phyloP scores from a whole-genome alignment of 2,888 invertebrate genomes.

The Agrypnus murinus region DNA sequence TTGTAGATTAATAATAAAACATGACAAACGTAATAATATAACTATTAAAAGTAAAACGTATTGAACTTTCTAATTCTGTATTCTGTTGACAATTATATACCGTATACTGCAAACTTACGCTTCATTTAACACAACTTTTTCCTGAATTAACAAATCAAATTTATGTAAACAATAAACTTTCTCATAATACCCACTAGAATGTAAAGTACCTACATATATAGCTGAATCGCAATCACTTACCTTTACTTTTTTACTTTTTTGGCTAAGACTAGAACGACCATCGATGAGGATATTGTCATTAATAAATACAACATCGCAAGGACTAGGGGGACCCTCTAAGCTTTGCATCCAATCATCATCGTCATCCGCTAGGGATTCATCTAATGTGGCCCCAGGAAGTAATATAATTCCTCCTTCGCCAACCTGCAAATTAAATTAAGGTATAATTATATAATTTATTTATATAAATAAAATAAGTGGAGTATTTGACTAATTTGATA shows the following conservation, averaged over 20 bases:
- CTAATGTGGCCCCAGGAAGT: constrained; percentile 75
- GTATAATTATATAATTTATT: constrained; percentile 10
- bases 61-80: constrained; percentile 22
- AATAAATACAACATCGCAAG: constrained; percentile 87
- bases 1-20: not conserved
- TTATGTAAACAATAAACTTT: constrained; percentile 24
- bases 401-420: constrained; percentile 78
- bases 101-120: constrained; percentile 13
- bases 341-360: constrained; percentile 73
- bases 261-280: constrained; percentile 88
- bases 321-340: constrained; percentile 81
- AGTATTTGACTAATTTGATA: not conserved
- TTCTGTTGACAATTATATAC: constrained; percentile 1
- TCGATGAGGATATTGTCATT: constrained; percentile 94
- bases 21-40: too few species aligned
- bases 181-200: too few species aligned
- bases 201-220: too few species aligned
- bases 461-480: constrained; percentile 3
- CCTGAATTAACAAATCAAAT: constrained; percentile 19
- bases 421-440: constrained; percentile 69
- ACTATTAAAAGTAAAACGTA: not conserved
- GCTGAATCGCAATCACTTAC: constrained; percentile 68
- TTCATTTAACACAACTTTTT: constrained; percentile 25
- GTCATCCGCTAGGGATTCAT: constrained; percentile 78
- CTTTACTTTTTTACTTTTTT: constrained; percentile 76